phyloP scores from a whole-genome alignment of 2,888 invertebrate genomes.

The Drosophila prostipennis region DNA sequence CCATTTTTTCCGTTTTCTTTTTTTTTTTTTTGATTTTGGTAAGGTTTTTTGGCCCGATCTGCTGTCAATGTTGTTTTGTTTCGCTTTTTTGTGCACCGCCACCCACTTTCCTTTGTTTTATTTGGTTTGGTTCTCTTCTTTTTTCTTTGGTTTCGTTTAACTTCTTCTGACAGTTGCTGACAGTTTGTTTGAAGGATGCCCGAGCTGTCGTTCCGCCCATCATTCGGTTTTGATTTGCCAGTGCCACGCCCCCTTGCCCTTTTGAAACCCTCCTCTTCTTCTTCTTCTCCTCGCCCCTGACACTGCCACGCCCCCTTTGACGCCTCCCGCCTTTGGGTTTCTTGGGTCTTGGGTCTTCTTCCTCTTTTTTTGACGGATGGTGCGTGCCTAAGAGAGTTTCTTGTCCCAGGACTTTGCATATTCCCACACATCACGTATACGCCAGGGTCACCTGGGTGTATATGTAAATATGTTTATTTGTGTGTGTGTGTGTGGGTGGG shows the following conservation, averaged over 20 bases:
- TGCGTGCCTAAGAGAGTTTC: constrained; percentile 48
- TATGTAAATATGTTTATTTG: background rate
- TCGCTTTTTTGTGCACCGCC: constrained; percentile 6
- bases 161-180: constrained; percentile 79
- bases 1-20: background rate
- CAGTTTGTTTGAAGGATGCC: constrained; percentile 74
- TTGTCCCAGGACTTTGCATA: constrained; percentile 33
- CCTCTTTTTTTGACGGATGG: constrained; percentile 34
- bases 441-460: constrained; percentile 28
- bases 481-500: background rate
- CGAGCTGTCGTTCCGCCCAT: constrained; percentile 41
- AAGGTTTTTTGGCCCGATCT: constrained; percentile 31
- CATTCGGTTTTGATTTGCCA: constrained; percentile 48
- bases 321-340: background rate
- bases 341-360: background rate
- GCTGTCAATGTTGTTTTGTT: constrained; percentile 41
- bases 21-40: background rate
- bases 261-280: background rate
- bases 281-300: background rate
- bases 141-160: constrained; percentile 71
- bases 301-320: constrained; percentile 2
- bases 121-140: constrained; percentile 38
- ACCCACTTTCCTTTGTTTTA: constrained; percentile 34
- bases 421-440: constrained; percentile 44
- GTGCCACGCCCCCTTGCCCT: constrained; percentile 24